A percentile compares a stretch with the other conserved stretches of the same genome.
Conservation (phyloP, 2,113 vertebrate genomes). For the Ammodramus savannarum region DNA sequence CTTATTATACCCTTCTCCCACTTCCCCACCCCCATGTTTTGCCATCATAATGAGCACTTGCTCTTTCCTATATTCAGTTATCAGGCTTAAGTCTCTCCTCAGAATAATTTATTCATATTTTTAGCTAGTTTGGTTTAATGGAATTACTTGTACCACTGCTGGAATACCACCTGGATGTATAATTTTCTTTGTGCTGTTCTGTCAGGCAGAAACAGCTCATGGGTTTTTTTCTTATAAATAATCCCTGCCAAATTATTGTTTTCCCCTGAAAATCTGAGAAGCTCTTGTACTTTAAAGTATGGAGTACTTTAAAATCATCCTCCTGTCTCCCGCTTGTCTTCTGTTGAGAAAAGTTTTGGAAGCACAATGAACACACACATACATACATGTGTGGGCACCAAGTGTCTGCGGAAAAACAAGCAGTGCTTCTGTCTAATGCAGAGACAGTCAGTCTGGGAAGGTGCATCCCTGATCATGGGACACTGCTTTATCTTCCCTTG, state of each 20-base stretch:
- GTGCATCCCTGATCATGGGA: neutral
- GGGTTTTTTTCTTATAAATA: fast-evolving
- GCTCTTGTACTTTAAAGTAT: neutral
- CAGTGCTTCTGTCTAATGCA: neutral
- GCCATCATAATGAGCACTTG: neutral
- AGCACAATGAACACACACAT: neutral
- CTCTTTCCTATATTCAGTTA: neutral
- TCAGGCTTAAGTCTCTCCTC: neutral
- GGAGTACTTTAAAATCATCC: neutral
- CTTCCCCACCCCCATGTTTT: neutral
- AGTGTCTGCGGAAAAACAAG: neutral
- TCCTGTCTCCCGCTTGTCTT: neutral
- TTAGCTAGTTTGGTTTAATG: neutral
- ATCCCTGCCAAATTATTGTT: neutral
- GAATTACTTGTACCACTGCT: neutral
- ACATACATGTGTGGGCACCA: neutral
- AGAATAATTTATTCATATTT: neutral
- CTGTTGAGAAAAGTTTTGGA: neutral
- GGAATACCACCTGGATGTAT: neutral
- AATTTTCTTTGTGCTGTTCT: neutral
- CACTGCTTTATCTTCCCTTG: neutral
- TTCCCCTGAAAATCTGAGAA: neutral
- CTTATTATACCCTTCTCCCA: neutral
- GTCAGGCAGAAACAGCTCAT: neutral
- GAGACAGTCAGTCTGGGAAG: neutral